Evolutionary conservation across 2,797 vertebrate genomes (phyloP).

Genomic region (Pangasius mekongensis): DNA sequence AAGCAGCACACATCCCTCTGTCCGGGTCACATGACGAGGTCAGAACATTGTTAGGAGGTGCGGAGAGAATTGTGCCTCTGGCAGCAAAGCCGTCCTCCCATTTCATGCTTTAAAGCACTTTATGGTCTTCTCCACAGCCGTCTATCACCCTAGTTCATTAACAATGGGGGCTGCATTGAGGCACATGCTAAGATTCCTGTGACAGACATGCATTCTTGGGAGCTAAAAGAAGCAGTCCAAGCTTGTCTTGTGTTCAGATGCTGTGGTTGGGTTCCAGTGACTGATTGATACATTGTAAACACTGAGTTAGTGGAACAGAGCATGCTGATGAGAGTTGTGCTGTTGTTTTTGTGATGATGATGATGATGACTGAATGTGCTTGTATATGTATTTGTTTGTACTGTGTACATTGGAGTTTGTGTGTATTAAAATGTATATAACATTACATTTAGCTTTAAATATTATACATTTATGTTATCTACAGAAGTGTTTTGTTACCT

Average conservation of each 20-base stretch:
- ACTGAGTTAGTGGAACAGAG: slow-evolving; percentile 1
- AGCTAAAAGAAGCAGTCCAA: slow-evolving; percentile 22
- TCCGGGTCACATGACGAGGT: slow-evolving; percentile 52
- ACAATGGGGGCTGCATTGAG: slow-evolving; percentile 14
- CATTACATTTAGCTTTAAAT: not conserved
- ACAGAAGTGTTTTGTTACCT: not conserved
- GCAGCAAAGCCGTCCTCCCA: slow-evolving; percentile 59
- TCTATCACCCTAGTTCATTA: slow-evolving; percentile 34
- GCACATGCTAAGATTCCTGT: not conserved
- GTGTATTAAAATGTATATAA: not conserved
- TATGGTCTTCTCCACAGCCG: slow-evolving; percentile 52
- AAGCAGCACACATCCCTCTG: slow-evolving; percentile 62
- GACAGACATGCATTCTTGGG: slow-evolving; percentile 32
- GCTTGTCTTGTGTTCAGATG: slow-evolving; percentile 26
- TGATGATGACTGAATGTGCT: not conserved
- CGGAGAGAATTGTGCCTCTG: slow-evolving; percentile 51
- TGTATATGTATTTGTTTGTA: slow-evolving; percentile 1
- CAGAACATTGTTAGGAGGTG: slow-evolving; percentile 60
- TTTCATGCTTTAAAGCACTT: slow-evolving; percentile 65
- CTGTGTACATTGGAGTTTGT: not conserved
- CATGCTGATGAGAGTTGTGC: not conserved
- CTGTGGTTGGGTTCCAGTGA: slow-evolving; percentile 14
- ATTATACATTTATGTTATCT: not conserved
- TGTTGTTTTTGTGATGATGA: not conserved
- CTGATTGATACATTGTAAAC: slow-evolving; percentile 22